A percentile compares a stretch with the other conserved stretches of the same genome.
phyloP scores from a whole-genome alignment of 2,797 vertebrate genomes.

The Chlorospingus semifuscus region DNA sequence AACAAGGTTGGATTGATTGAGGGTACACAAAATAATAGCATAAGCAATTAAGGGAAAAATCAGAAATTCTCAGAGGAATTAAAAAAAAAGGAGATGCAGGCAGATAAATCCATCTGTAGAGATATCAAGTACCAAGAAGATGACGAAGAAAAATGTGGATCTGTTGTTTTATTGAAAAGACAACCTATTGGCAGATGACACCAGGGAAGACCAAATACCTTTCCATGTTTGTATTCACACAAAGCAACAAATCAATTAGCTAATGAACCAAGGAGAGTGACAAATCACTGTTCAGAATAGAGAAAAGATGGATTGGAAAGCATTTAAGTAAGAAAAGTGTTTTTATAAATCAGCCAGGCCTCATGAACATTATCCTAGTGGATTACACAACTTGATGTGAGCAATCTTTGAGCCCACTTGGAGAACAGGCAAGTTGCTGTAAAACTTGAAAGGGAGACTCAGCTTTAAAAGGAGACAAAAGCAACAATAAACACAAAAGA shows the following conservation, averaged over 20 bases:
- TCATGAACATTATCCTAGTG: background rate
- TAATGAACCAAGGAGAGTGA: background rate
- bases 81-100: background rate
- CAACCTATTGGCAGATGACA: background rate
- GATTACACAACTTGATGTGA: background rate
- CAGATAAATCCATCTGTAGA: background rate
- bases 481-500: background rate
- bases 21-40: background rate
- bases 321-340: background rate
- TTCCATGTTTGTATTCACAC: background rate
- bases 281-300: background rate
- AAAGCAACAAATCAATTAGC: background rate
- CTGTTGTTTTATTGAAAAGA: background rate
- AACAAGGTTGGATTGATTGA: background rate
- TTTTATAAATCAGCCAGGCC: background rate
- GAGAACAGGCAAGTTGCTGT: background rate
- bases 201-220: background rate
- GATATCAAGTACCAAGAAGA: background rate
- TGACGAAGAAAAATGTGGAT: background rate
- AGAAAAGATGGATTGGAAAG: background rate
- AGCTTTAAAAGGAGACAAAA: background rate
- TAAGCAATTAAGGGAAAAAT: background rate
- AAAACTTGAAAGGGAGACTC: background rate
- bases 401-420: background rate
- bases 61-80: background rate